These are phyloP conservation scores for Stegana nigrithorax DNA, from an alignment of 2,888 invertebrate species.

Conservation along the genomic window DNA sequence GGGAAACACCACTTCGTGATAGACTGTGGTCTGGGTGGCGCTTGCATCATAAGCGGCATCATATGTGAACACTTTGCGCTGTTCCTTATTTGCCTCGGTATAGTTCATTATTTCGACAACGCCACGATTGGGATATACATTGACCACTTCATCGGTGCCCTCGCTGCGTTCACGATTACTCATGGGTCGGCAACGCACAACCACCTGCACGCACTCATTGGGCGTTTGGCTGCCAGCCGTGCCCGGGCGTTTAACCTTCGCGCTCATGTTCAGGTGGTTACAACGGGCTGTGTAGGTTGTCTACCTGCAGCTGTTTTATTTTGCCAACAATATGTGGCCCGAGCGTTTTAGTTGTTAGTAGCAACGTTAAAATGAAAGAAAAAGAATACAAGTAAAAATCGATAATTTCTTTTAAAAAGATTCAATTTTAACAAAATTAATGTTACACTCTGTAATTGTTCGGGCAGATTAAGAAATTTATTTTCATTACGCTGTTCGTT, in stretches of 20 bases:
- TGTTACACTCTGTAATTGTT: too few species aligned
- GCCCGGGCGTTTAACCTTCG: constrained; percentile 58
- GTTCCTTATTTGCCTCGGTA: constrained; percentile 74
- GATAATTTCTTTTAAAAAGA: too few species aligned
- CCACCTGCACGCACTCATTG: constrained; percentile 94
- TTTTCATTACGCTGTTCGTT: too few species aligned
- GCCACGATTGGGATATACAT: constrained; percentile 86
- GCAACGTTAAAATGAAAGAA: too few species aligned
- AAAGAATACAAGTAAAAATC: constrained; percentile 4
- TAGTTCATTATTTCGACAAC: constrained; percentile 91
- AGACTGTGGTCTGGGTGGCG: constrained; percentile 90
- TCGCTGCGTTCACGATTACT: constrained; percentile 82
- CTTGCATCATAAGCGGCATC: constrained; percentile 94
- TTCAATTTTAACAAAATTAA: too few species aligned
- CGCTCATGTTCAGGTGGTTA: constrained; percentile 63
- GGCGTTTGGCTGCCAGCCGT: constrained; percentile 59
- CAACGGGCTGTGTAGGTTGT: too few species aligned
- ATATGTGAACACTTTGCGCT: constrained; percentile 95
- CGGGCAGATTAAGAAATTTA: too few species aligned
- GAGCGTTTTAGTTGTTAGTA: too few species aligned
- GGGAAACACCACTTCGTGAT: constrained; percentile 95
- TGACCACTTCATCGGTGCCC: constrained; percentile 73
- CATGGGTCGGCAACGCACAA: constrained; percentile 96
- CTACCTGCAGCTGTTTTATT: too few species aligned
- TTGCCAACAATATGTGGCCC: too few species aligned